Conservation (phyloP, 2,797 vertebrate genomes). For the Falco berigora region DNA sequence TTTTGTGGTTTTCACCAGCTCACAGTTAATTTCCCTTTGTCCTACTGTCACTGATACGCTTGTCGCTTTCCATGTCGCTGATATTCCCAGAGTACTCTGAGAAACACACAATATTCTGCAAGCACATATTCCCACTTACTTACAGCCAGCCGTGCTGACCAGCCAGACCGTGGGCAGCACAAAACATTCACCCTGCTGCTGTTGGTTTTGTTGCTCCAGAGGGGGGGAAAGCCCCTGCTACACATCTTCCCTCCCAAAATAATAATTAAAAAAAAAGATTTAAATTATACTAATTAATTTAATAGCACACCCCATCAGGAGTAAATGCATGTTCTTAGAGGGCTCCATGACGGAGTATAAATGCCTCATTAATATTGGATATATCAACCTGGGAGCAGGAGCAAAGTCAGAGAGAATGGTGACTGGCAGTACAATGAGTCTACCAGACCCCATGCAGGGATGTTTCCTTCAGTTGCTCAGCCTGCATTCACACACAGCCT, state of each 20-base stretch:
- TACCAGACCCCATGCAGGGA: background rate
- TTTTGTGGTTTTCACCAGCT: background rate
- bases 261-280: background rate
- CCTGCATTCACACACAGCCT: background rate
- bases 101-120: background rate
- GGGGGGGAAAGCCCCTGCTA: background rate
- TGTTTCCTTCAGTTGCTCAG: background rate
- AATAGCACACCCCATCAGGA: slow-evolving; percentile 25
- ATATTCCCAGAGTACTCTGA: background rate
- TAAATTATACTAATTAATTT: slow-evolving; percentile 38
- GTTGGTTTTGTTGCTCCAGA: background rate
- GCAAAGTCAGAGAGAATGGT: background rate
- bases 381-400: slow-evolving; percentile 19
- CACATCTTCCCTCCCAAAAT: background rate
- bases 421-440: slow-evolving; percentile 18
- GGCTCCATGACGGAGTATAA: slow-evolving; percentile 16
- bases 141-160: background rate
- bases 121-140: background rate
- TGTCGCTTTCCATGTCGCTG: background rate
- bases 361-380: slow-evolving; percentile 52
- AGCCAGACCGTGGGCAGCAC: background rate
- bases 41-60: background rate
- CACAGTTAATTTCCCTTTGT: background rate
- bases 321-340: slow-evolving; percentile 17
- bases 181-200: background rate